Evolutionary conservation across 2,113 vertebrate species (phyloP).

Genomic region (Isichthys henryi): DNA sequence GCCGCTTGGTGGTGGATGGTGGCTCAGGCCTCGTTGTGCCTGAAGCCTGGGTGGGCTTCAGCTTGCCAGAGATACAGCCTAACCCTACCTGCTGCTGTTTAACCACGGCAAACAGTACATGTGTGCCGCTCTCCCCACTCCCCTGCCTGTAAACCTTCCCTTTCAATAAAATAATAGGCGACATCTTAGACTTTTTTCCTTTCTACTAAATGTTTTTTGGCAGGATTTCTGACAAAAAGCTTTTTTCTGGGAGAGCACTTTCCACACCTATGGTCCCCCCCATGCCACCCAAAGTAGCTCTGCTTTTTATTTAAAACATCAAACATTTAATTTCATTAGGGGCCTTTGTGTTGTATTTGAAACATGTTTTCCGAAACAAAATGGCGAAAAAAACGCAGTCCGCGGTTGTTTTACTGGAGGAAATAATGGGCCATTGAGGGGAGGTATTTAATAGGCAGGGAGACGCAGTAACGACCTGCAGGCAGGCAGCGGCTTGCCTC

Average conservation of each 20-base stretch:
- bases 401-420: conserved; percentile 64
- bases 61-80: background rate
- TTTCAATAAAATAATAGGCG: conserved; percentile 57
- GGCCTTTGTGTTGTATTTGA: conserved; percentile 50
- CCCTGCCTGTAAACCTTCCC: conserved; percentile 37
- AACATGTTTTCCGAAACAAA: conserved; percentile 69
- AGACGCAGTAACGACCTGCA: conserved; percentile 54
- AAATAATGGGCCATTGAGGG: conserved; percentile 70
- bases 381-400: conserved; percentile 56
- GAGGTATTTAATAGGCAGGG: conserved; percentile 69
- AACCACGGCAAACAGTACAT: background rate
- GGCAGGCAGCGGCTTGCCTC: conserved; percentile 45
- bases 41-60: background rate
- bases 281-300: conserved; percentile 55
- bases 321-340: conserved; percentile 74
- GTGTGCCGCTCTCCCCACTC: conserved; percentile 3
- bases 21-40: background rate
- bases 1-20: conserved; percentile 27
- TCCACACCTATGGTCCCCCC: conserved; percentile 63
- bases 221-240: conserved; percentile 63
- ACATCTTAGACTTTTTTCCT: conserved; percentile 37
- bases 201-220: conserved; percentile 48
- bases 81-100: conserved; percentile 19
- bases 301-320: conserved; percentile 71
- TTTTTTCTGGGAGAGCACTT: conserved; percentile 59